Evolutionary conservation across 1,140 invertebrate genomes (phyloP).

Genomic region (Penaeus vannamei): DNA sequence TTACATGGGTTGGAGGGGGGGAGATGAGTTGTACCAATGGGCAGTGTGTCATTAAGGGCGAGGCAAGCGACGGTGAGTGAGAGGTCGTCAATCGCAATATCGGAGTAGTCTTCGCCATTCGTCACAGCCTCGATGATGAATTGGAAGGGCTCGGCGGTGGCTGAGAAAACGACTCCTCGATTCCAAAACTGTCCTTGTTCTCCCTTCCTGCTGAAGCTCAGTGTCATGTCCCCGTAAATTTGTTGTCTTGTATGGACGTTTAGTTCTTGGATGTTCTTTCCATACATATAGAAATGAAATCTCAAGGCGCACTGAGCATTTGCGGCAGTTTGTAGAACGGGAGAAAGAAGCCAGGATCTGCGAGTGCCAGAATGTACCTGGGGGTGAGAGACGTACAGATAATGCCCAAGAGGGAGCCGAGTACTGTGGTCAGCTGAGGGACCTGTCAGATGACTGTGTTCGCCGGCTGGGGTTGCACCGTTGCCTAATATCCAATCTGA

Average conservation of each 20-base stretch:
- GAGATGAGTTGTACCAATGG: too few relatives aligned
- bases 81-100: too few relatives aligned
- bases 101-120: too few relatives aligned
- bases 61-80: too few relatives aligned
- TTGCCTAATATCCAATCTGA: not conserved
- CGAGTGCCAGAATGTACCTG: not conserved
- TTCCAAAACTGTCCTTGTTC: too few relatives aligned
- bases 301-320: not conserved
- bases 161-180: too few relatives aligned
- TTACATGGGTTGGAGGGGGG: too few relatives aligned
- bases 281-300: slow-evolving; percentile 20
- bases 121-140: too few relatives aligned
- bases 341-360: not conserved
- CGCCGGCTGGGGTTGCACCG: not conserved
- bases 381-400: not conserved
- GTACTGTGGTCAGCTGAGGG: slow-evolving; percentile 22
- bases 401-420: not conserved
- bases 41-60: too few relatives aligned
- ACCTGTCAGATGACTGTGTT: slow-evolving; percentile 3
- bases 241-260: not conserved
- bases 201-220: not conserved
- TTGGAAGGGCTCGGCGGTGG: too few relatives aligned
- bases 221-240: not conserved
- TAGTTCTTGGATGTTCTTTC: not conserved
- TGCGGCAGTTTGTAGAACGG: not conserved